These are phyloP conservation scores for Falco rusticolus DNA, from an alignment of 2,797 vertebrate genomes.

Conservation along the genomic window DNA sequence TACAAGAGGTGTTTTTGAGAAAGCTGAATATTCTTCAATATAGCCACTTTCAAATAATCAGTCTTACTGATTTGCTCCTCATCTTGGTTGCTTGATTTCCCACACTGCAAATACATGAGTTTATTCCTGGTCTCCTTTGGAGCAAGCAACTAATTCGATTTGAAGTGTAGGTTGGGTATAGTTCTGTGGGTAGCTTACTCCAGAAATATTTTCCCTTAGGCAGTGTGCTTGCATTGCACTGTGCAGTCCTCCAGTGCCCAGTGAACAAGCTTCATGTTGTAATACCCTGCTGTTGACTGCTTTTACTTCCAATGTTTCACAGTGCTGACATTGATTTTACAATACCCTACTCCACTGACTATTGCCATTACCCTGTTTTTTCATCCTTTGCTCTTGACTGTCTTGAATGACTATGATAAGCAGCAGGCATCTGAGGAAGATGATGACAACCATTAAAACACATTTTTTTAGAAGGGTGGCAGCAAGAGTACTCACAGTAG, in stretches of 20 bases:
- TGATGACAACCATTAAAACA: background rate
- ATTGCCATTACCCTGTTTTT: background rate
- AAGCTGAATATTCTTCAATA: background rate
- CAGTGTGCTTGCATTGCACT: background rate
- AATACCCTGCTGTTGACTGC: background rate
- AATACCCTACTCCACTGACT: background rate
- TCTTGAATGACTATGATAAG: background rate
- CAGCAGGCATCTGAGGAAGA: background rate
- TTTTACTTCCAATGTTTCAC: background rate
- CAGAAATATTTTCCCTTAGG: background rate
- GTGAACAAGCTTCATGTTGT: background rate
- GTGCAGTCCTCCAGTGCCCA: background rate
- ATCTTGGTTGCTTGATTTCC: background rate
- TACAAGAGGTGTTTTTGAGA: background rate
- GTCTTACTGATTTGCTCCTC: background rate
- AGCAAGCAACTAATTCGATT: background rate
- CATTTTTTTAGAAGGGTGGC: background rate
- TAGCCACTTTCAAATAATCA: background rate
- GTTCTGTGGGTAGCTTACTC: background rate
- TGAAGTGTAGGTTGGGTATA: background rate
- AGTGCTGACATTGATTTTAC: background rate
- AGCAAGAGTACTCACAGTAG: background rate
- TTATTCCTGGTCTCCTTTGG: background rate
- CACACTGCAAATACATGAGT: background rate
- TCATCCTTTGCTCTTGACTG: background rate